Conservation (phyloP, 1,140 invertebrate species). For the Caligus rogercresseyi region DNA sequence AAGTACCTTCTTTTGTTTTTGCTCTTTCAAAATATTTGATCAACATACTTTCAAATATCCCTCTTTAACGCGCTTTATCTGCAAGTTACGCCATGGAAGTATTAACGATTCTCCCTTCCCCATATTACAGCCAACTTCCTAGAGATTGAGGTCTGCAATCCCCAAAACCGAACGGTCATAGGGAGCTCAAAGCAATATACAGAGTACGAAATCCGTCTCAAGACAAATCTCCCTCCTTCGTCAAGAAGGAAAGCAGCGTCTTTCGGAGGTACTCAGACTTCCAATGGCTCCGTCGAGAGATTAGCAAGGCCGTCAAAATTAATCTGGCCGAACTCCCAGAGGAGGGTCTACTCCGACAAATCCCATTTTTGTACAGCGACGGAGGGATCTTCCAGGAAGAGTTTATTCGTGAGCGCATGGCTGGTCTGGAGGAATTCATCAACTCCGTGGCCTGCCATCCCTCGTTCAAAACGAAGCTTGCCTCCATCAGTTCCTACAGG, state of each 20-base stretch:
- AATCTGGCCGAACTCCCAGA: constrained; percentile 40
- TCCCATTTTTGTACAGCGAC: constrained; percentile 38
- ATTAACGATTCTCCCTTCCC: too few relatives aligned
- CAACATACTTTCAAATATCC: too few relatives aligned
- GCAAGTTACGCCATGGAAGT: too few relatives aligned
- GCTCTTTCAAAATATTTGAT: too few relatives aligned
- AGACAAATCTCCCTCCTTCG: constrained; percentile 44
- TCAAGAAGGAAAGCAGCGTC: constrained; percentile 40
- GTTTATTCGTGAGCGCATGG: constrained; percentile 40
- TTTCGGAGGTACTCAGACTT: constrained; percentile 42
- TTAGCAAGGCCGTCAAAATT: constrained; percentile 37
- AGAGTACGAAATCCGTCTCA: constrained; percentile 41
- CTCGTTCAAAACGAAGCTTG: constrained; percentile 43
- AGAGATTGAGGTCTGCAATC: constrained; percentile 41
- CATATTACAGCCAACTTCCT: constrained; percentile 37
- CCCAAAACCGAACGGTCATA: constrained; percentile 34
- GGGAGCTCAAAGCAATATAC: constrained; percentile 40
- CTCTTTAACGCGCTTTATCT: too few relatives aligned
- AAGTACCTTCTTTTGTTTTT: too few relatives aligned
- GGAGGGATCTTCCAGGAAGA: constrained; percentile 45
- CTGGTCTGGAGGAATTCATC: constrained; percentile 39
- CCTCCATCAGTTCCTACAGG: constrained; percentile 34
- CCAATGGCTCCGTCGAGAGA: constrained; percentile 41
- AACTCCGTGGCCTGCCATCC: constrained; percentile 43
- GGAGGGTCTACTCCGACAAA: constrained; percentile 38